phyloP scores from a whole-genome alignment of 2,797 vertebrate genomes.

The Pantherophis alleghaniensis region DNA sequence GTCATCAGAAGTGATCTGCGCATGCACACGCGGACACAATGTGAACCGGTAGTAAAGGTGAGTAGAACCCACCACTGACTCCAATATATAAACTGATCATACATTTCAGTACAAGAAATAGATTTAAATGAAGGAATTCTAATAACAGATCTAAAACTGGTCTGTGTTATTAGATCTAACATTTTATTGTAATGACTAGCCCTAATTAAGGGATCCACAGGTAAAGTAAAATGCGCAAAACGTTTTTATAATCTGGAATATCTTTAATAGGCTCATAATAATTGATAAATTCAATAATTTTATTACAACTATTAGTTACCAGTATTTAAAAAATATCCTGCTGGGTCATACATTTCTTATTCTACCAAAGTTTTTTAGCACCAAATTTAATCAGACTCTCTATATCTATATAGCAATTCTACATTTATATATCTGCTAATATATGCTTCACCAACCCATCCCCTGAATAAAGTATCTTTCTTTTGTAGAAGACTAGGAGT shows the following conservation, averaged over 20 bases:
- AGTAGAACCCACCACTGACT: not conserved
- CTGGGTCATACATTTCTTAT: not conserved
- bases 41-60: too few species aligned
- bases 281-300: not conserved
- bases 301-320: not conserved
- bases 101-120: not conserved
- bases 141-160: not conserved
- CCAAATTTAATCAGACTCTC: not conserved
- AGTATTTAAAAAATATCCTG: not conserved
- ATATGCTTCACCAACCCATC: not conserved
- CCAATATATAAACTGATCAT: not conserved
- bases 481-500: not conserved
- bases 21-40: too few species aligned
- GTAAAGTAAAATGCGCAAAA: not conserved
- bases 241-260: not conserved
- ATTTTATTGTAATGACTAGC: not conserved
- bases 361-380: not conserved
- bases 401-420: not conserved
- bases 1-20: too few species aligned
- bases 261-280: not conserved
- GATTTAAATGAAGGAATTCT: not conserved
- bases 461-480: not conserved
- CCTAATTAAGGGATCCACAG: not conserved
- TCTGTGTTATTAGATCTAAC: not conserved
- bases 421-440: not conserved